phyloP scores from a whole-genome alignment of 2,888 invertebrate genomes.

The Platycheirus albimanus region DNA sequence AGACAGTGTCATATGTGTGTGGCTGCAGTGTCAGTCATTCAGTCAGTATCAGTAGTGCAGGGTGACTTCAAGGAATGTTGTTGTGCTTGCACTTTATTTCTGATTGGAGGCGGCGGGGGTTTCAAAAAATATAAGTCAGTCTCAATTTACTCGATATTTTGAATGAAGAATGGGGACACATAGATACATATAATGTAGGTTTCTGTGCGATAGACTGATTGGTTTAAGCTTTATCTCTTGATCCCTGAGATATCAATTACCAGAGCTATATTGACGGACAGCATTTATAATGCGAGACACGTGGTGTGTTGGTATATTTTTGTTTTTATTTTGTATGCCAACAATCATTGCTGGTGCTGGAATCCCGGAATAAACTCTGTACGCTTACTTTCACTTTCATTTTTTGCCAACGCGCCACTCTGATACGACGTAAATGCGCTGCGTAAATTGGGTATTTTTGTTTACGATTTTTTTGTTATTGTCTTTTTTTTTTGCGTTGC shows the following conservation, averaged over 20 bases:
- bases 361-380: conserved; percentile 16
- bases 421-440: too few relatives aligned
- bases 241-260: background rate
- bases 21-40: conserved; percentile 17
- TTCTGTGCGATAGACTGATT: too few relatives aligned
- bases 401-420: background rate
- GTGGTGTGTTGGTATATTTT: background rate
- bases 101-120: conserved; percentile 18
- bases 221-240: conserved; percentile 1
- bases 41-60: conserved; percentile 17
- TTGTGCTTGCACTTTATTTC: conserved; percentile 3
- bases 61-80: conserved; percentile 49
- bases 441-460: conserved; percentile 28
- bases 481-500: background rate
- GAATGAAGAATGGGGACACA: conserved; percentile 25
- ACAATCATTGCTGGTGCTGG: conserved; percentile 3
- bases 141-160: conserved; percentile 47
- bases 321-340: background rate
- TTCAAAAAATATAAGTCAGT: conserved; percentile 29
- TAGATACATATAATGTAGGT: too few relatives aligned
- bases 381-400: conserved; percentile 55
- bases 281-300: background rate
- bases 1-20: background rate
- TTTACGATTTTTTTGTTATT: conserved; percentile 40
- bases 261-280: background rate